Conservation (phyloP, 2,797 vertebrate genomes). For the Saxicola maurus region DNA sequence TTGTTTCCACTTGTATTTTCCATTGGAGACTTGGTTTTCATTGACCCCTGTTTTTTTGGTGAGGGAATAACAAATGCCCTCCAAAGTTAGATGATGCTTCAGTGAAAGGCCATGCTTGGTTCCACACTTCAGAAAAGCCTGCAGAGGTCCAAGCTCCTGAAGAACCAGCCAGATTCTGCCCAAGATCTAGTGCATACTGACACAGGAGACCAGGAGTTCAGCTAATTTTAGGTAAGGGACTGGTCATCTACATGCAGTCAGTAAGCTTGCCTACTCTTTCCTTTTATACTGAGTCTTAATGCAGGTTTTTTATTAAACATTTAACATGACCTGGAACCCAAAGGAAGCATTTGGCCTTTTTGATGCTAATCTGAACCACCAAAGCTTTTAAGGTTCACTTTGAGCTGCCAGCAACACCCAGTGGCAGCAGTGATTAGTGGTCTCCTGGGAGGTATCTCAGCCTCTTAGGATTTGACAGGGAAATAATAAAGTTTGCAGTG, state of each 20-base stretch:
- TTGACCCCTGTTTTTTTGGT: neutral
- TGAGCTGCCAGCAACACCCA: constrained; percentile 4
- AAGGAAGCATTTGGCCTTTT: neutral
- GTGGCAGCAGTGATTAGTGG: constrained; percentile 18
- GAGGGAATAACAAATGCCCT: neutral
- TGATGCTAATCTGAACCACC: constrained; percentile 19
- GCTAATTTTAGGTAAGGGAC: constrained; percentile 31
- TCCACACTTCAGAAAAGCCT: neutral
- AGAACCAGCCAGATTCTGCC: neutral
- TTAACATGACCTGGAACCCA: constrained; percentile 24
- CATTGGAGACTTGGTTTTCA: neutral
- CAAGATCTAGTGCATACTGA: neutral
- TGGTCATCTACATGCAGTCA: constrained; percentile 30
- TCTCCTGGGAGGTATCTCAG: constrained; percentile 29
- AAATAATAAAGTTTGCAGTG: constrained; percentile 27
- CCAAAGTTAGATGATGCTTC: neutral
- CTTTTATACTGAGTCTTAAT: constrained; percentile 40
- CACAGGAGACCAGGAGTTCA: neutral
- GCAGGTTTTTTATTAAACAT: constrained; percentile 25
- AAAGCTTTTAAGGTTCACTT: constrained; percentile 8
- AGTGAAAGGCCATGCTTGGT: neutral
- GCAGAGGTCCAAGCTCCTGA: neutral
- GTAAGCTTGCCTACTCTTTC: constrained; percentile 50
- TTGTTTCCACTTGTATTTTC: neutral
- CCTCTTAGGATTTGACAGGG: constrained; percentile 13